Conservation (phyloP, 2,888 invertebrate genomes). For the Orgyia antiqua region DNA sequence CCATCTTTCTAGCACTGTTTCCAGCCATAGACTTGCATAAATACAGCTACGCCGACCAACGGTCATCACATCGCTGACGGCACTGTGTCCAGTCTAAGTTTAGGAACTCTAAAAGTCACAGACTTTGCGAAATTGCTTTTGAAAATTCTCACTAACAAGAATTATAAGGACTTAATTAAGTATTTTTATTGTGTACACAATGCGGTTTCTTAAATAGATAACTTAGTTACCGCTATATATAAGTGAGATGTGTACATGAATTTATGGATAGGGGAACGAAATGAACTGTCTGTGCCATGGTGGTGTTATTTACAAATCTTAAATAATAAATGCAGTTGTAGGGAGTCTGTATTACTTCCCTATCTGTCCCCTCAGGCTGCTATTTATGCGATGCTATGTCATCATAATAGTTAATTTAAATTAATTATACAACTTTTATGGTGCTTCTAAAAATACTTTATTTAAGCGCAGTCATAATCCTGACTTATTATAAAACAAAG, state of each 20-base stretch:
- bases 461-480: slow-evolving; percentile 1
- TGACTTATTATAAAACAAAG: too few species aligned
- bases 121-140: too few species aligned
- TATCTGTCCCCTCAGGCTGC: slow-evolving; percentile 52
- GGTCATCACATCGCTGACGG: too few species aligned
- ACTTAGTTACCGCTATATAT: slow-evolving; percentile 19
- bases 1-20: too few species aligned
- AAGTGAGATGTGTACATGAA: slow-evolving; percentile 36
- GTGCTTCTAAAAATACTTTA: slow-evolving; percentile 1
- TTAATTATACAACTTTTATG: slow-evolving; percentile 9
- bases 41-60: too few species aligned
- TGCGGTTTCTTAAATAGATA: slow-evolving; percentile 32
- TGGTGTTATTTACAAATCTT: slow-evolving; percentile 59
- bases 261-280: slow-evolving; percentile 40
- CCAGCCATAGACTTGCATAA: too few species aligned
- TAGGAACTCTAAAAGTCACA: too few species aligned
- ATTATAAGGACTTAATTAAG: too few species aligned
- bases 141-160: too few species aligned
- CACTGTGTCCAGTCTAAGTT: too few species aligned
- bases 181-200: slow-evolving; percentile 34
- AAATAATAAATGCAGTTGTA: slow-evolving; percentile 57
- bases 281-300: slow-evolving; percentile 31
- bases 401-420: slow-evolving; percentile 18
- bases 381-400: slow-evolving; percentile 17
- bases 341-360: slow-evolving; percentile 36